Evolutionary conservation across 2,888 invertebrate genomes (phyloP).

Genomic region (Lycaena phlaeas): DNA sequence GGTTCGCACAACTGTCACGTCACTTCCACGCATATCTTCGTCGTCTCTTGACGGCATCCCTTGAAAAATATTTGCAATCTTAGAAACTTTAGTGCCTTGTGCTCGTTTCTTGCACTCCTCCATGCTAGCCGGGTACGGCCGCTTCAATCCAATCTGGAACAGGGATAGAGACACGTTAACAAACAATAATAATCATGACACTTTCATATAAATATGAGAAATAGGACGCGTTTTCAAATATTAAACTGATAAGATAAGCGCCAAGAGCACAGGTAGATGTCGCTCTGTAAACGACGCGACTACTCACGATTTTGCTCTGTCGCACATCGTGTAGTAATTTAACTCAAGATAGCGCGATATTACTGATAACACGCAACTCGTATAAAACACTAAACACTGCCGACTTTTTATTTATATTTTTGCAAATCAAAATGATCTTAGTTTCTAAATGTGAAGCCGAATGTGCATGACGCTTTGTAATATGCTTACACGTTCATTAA

Average conservation of each 20-base stretch:
- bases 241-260: slow-evolving; percentile 50
- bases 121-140: slow-evolving; percentile 72
- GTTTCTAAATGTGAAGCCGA: neutral
- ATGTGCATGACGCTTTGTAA: too few species aligned
- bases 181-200: slow-evolving; percentile 22
- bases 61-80: slow-evolving; percentile 93
- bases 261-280: slow-evolving; percentile 43
- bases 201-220: slow-evolving; percentile 26
- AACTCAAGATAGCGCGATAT: slow-evolving; percentile 67
- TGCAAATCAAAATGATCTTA: neutral
- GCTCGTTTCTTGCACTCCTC: slow-evolving; percentile 77
- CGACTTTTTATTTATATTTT: slow-evolving; percentile 1
- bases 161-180: slow-evolving; percentile 24
- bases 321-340: slow-evolving; percentile 52
- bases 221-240: slow-evolving; percentile 36
- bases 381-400: slow-evolving; percentile 19
- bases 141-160: slow-evolving; percentile 67
- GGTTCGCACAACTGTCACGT: slow-evolving; percentile 85
- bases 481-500: neutral
- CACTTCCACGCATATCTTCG: slow-evolving; percentile 64
- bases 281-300: slow-evolving; percentile 39
- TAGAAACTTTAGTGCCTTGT: slow-evolving; percentile 88
- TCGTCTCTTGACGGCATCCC: slow-evolving; percentile 76
- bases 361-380: slow-evolving; percentile 48
- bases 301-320: slow-evolving; percentile 40